A percentile compares a stretch with the other conserved stretches of the same genome.
Conservation (phyloP, 2,113 vertebrate genomes). For the Perca flavescens region DNA sequence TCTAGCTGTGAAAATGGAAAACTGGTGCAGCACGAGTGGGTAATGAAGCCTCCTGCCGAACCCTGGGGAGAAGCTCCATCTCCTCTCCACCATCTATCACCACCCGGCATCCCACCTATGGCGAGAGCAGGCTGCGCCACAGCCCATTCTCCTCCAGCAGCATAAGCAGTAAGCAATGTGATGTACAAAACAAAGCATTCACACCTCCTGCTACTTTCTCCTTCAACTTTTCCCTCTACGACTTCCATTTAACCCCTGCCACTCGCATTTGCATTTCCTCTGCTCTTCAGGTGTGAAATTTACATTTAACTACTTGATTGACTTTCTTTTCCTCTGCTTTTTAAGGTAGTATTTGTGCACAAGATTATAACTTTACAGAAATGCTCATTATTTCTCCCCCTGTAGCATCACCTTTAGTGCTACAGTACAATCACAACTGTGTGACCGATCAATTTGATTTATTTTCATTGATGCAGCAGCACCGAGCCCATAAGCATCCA, state of each 20-base stretch:
- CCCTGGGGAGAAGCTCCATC: constrained; percentile 70
- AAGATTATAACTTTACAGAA: constrained; percentile 26
- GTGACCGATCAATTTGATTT: constrained; percentile 13
- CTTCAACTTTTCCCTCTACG: constrained; percentile 21
- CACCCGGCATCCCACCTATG: constrained; percentile 59
- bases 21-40: constrained; percentile 43
- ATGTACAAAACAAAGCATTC: constrained; percentile 13
- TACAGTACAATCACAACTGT: constrained; percentile 43
- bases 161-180: constrained; percentile 42
- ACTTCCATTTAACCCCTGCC: constrained; percentile 16
- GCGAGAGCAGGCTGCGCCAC: constrained; percentile 51
- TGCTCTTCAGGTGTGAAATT: constrained; percentile 61
- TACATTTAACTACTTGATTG: constrained; percentile 41
- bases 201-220: constrained; percentile 29
- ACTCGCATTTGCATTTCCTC: constrained; percentile 45
- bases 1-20: constrained; percentile 55
- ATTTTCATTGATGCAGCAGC: constrained; percentile 23
- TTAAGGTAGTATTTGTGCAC: constrained; percentile 24
- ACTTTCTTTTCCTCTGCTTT: constrained; percentile 19
- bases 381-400: constrained; percentile 61
- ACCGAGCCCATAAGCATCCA: constrained; percentile 1
- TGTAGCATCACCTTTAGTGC: constrained; percentile 45
- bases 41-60: constrained; percentile 74
- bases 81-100: constrained; percentile 73
- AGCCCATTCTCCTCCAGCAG: constrained; percentile 44